phyloP scores from a whole-genome alignment of 2,797 vertebrate genomes.

The Poliocrania exsul region DNA sequence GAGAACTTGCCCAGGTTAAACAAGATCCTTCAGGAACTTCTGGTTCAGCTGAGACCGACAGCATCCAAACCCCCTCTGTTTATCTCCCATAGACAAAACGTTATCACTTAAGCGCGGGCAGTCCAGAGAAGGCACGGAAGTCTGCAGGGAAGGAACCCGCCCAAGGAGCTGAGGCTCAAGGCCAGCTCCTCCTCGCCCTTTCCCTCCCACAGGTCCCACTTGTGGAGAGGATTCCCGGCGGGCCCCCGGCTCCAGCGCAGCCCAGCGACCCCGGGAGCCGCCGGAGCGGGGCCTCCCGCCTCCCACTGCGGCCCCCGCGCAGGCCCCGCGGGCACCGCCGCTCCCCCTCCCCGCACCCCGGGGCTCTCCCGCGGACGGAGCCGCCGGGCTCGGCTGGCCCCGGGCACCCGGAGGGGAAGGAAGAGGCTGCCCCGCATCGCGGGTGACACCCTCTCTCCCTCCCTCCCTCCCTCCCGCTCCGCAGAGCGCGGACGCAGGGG shows the following conservation, averaged over 20 bases:
- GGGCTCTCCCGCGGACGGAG: neutral
- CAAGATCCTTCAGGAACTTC: neutral
- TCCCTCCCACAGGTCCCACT: neutral
- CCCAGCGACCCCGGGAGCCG: neutral
- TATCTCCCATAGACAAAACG: neutral
- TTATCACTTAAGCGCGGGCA: neutral
- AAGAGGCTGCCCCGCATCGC: neutral
- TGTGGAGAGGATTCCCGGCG: neutral
- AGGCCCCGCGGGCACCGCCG: neutral
- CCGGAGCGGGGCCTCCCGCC: neutral
- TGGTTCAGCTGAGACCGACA: neutral
- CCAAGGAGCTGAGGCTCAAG: neutral
- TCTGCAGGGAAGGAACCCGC: neutral
- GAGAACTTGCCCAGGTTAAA: neutral
- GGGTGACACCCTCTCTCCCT: too few species aligned
- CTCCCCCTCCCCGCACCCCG: neutral
- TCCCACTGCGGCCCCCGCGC: neutral
- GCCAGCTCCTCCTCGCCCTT: neutral
- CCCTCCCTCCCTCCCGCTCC: neutral
- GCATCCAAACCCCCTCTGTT: neutral
- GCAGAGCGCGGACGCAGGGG: accelerated
- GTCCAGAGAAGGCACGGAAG: neutral
- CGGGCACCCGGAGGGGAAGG: neutral
- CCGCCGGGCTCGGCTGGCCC: neutral
- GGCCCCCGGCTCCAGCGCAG: neutral